Percentiles rank a stretch among this genome's conserved stretches.
These are phyloP conservation scores for Embiotoca jacksoni DNA, from an alignment of 2,113 vertebrate genomes.

Conservation along the genomic window DNA sequence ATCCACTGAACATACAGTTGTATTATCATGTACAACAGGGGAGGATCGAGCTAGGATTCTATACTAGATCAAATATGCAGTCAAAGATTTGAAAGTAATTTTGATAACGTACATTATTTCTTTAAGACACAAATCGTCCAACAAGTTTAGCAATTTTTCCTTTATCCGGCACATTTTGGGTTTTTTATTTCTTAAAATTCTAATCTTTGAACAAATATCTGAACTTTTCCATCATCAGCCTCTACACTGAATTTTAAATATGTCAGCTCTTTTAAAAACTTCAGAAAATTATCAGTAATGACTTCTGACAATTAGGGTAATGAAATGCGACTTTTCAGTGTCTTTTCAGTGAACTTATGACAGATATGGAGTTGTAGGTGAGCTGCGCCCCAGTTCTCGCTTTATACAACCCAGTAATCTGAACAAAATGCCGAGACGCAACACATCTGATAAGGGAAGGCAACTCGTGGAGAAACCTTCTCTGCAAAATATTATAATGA, in stretches of 20 bases:
- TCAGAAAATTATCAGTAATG: conserved; percentile 1
- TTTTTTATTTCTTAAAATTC: neutral
- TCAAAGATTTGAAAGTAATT: too few species aligned
- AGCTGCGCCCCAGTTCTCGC: conserved; percentile 28
- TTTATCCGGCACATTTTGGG: too few species aligned
- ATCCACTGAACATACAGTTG: neutral
- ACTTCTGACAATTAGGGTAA: conserved; percentile 25
- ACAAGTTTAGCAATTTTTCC: neutral
- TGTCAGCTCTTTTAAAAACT: conserved; percentile 9
- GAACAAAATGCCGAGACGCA: neutral
- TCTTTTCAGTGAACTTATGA: neutral
- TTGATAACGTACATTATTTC: too few species aligned
- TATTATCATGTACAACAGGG: neutral
- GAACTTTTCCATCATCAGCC: neutral
- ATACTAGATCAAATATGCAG: too few species aligned
- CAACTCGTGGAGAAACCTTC: conserved; percentile 3
- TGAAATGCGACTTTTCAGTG: neutral
- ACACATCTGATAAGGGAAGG: neutral
- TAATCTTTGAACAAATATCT: neutral
- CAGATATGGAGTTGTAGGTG: conserved; percentile 14
- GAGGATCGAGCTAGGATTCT: too few species aligned
- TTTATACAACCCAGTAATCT: conserved; percentile 8
- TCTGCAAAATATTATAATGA: conserved; percentile 27
- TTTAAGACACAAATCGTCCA: neutral
- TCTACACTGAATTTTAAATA: neutral